These are phyloP conservation scores for Scaptomyza pallida DNA, from an alignment of 1,140 invertebrate species.

Conservation along the genomic window DNA sequence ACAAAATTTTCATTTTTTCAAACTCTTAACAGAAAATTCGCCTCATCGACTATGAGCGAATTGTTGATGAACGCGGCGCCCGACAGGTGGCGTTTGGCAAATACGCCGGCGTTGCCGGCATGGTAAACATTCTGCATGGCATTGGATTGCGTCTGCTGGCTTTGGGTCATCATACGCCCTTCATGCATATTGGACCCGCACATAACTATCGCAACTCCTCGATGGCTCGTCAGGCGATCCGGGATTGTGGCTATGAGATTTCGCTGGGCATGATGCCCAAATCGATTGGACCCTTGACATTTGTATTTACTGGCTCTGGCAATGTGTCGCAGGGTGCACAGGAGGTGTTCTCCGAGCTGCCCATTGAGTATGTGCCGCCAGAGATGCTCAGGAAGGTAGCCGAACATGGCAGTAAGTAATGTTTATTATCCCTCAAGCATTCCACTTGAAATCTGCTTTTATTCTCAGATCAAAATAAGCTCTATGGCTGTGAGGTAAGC, in stretches of 20 bases:
- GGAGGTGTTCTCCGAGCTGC: slow-evolving; percentile 98
- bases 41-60: slow-evolving; percentile 98
- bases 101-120: slow-evolving; percentile 98
- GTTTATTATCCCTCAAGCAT: too few species aligned
- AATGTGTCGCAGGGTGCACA: slow-evolving; percentile 95
- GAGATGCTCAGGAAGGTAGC: slow-evolving; percentile 97
- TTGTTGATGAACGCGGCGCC: slow-evolving; percentile 94
- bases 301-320: slow-evolving; percentile 98
- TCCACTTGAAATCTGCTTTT: too few species aligned
- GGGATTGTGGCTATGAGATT: slow-evolving; percentile 99
- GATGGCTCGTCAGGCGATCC: slow-evolving; percentile 97
- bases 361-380: slow-evolving; percentile 98
- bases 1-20: background rate
- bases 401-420: slow-evolving; percentile 96
- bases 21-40: slow-evolving; percentile 91
- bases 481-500: slow-evolving; percentile 97
- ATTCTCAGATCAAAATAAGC: slow-evolving; percentile 96
- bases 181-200: slow-evolving; percentile 99
- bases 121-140: slow-evolving; percentile 99
- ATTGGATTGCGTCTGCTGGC: slow-evolving; percentile 96
- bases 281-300: slow-evolving; percentile 98
- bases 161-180: slow-evolving; percentile 98
- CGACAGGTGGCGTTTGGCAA: slow-evolving; percentile 99
- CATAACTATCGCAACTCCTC: slow-evolving; percentile 99
- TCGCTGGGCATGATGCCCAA: slow-evolving; percentile 98